phyloP scores from a whole-genome alignment of 2,888 invertebrate species.

The Caenorhabditis sinica region DNA sequence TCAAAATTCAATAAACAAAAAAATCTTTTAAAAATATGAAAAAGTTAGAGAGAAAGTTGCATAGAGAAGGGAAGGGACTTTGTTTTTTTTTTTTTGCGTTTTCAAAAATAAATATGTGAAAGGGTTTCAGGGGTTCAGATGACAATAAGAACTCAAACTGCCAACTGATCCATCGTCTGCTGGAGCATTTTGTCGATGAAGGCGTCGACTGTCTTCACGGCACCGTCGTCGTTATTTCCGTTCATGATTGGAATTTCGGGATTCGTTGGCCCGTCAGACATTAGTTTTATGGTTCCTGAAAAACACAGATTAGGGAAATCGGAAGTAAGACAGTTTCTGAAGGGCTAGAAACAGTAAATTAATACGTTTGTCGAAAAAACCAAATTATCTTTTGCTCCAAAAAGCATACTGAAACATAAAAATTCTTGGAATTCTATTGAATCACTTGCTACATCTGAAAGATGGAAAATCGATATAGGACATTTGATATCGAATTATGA shows the following conservation, averaged over 20 bases:
- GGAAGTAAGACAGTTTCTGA: too few species aligned
- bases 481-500: too few species aligned
- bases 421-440: too few species aligned
- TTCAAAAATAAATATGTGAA: constrained; percentile 46
- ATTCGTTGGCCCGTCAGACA: constrained; percentile 62
- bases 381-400: too few species aligned
- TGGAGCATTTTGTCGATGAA: constrained; percentile 65
- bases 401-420: too few species aligned
- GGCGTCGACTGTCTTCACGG: constrained; percentile 50
- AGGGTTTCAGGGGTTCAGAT: neutral
- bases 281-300: constrained; percentile 73
- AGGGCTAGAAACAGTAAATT: too few species aligned
- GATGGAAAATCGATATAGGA: too few species aligned
- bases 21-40: neutral
- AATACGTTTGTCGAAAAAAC: too few species aligned
- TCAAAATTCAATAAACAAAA: constrained; percentile 20
- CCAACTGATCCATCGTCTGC: constrained; percentile 64
- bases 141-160: constrained; percentile 11
- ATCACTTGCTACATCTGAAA: too few species aligned
- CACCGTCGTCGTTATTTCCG: constrained; percentile 41
- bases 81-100: neutral
- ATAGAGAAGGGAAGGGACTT: constrained; percentile 26
- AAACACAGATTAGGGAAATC: too few species aligned
- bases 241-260: constrained; percentile 60
- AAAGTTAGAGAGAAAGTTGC: constrained; percentile 26